Conservation (phyloP, 2,797 vertebrate genomes). For the Danio albolineatus region DNA sequence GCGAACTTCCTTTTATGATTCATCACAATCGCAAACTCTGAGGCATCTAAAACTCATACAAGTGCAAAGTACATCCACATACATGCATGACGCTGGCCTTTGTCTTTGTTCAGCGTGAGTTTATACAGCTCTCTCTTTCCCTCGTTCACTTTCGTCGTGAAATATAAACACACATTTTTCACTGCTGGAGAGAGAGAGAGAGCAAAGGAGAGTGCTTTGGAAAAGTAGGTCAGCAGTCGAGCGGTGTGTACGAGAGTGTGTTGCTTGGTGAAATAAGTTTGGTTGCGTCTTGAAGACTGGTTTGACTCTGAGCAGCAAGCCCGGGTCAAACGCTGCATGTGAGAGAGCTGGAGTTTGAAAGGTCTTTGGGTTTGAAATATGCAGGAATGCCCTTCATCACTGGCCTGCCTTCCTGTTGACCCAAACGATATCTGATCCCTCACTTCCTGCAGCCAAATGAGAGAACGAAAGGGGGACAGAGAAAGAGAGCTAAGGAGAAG, state of each 20-base stretch:
- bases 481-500: slow-evolving; percentile 2
- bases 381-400: slow-evolving; percentile 58
- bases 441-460: slow-evolving; percentile 55
- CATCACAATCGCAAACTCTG: not conserved
- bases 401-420: slow-evolving; percentile 61
- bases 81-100: not conserved
- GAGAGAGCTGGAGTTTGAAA: slow-evolving; percentile 37
- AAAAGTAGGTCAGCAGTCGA: slow-evolving; percentile 77
- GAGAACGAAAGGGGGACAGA: slow-evolving; percentile 23
- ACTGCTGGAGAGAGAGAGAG: slow-evolving; percentile 13
- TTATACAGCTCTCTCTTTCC: slow-evolving; percentile 11
- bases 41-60: not conserved
- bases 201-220: slow-evolving; percentile 22
- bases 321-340: slow-evolving; percentile 22
- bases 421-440: slow-evolving; percentile 58
- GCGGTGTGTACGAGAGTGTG: slow-evolving; percentile 36
- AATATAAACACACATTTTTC: slow-evolving; percentile 50
- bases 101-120: slow-evolving; percentile 28
- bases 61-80: slow-evolving; percentile 4
- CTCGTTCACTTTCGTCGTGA: not conserved
- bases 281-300: not conserved
- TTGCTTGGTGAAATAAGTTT: slow-evolving; percentile 21
- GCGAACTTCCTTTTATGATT: slow-evolving; percentile 24
- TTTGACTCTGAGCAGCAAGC: not conserved
- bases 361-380: slow-evolving; percentile 45